Base-by-base conservation (phyloP, 1,140 invertebrate genomes). In the Tetragnatha versicolor region DNA sequence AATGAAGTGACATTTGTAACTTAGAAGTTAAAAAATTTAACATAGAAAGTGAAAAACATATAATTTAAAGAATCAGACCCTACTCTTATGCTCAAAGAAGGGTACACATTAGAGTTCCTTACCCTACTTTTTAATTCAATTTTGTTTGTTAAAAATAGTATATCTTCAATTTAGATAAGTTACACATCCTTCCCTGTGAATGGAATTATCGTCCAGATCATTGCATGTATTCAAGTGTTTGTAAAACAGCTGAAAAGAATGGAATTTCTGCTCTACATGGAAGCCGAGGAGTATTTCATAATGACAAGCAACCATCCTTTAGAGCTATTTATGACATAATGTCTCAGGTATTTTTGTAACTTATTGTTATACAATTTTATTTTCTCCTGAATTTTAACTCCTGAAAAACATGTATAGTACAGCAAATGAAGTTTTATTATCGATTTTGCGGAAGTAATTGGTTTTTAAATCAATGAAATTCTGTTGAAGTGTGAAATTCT, bases 151-250 rank as follows among this genome's bases (percentile, higher is more conserved):
- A 63, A 27, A 79, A 63, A 33, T 33, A 17, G 2, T 31, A 9
- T 47, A n/a, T 22, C 29, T 66, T 37, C 55, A 20, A 87, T 88
- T 49, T 84, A 88, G 93, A 93, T 73, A 92, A 93, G 82, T 86
- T 98, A 17, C 92, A 92, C 80, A 87, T 95, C 39, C 91, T 94
- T 85, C 89, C 92, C 0, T 98, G 96, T 85, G 89, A 93, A 65
- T 96, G 93, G 86, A 98, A 98, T 86, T 98, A 94, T 84, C 89
- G 95, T 66, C 92, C 95, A 10, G 95, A 98, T 87, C 95, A 98
- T 85, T 98, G 95, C 84, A 95, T 96, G 92, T 98, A 98, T 82
- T 87, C 86, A 83, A 94, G 91, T 83, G 91, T 94, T 4, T 98
- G 96, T 83, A 88, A 88, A 49, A 88, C 89, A 70, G 94, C 93